Evolutionary conservation across 1,140 invertebrate genomes (phyloP), one percentile per base, ranked within the genome.

Genomic region (Pteromalus puparum): DNA sequence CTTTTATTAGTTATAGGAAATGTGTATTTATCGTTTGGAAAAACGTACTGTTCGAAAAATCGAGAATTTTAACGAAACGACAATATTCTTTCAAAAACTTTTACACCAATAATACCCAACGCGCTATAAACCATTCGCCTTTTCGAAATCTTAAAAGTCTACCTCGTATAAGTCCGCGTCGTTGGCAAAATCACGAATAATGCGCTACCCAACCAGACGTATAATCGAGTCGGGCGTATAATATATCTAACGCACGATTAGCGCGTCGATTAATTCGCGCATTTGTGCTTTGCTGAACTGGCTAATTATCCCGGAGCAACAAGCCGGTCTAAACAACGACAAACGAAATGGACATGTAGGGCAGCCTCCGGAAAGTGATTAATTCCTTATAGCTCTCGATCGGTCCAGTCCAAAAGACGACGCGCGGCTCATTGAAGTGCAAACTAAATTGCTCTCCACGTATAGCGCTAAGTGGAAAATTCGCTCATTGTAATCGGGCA

Each of bases 391-490:
- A 5, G 2, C 48, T 46, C 42, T 15, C 46, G 15, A 18, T 18
- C 21, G 6, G 7, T 61, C 21, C 18, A 48, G 15, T 18, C 46
- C 15, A 61, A 61, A 61, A 61, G 68, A 68, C 21, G 75, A 77
- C 46, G 75, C 46, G n/a, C 46, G 30, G 18, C 34, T 74, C 72
- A 30, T 79, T 79, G n/a, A 30, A 68, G 10, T 68, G 61, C 78
- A 46, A 42, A 70, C 6, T 38, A 70, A 80, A 80, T 80, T 46
- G 65, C 12, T 7, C 72, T 26, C 9, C 38, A 7, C 38, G 1
- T 7, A 12, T 1, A 68, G n/a, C 30, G 28, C 28, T 34, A 42
- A 74, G 30, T 74, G 3, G 34, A 34, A 42, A 34, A 21, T 42
- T 74, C 72, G 7, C 15, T 74, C 72, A 74, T 74, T 74, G 72